Percentiles rank a stretch among this genome's conserved stretches.
phyloP scores from a whole-genome alignment of 2,797 vertebrate species.

The Pteropus rufus region DNA sequence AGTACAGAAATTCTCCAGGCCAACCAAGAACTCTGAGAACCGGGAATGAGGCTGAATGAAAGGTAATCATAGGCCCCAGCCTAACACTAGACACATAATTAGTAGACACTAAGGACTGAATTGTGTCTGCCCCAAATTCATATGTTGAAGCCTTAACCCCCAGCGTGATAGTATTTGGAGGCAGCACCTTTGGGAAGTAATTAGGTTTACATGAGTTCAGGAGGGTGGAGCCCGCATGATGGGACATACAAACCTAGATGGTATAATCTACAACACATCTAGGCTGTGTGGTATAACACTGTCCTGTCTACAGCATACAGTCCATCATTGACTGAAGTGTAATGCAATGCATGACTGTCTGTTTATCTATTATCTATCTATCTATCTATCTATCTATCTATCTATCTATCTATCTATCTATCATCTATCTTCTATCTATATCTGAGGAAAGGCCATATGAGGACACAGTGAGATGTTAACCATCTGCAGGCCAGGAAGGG shows the following conservation, averaged over 20 bases:
- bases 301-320: not conserved
- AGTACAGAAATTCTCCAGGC: not conserved
- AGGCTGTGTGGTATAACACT: not conserved
- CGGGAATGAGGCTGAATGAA: not conserved
- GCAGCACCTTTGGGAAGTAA: not conserved
- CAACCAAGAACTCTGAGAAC: not conserved
- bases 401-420: not conserved
- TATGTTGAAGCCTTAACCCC: not conserved
- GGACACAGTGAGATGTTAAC: not conserved
- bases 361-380: not conserved
- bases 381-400: not conserved
- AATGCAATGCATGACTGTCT: not conserved
- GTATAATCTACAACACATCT: not conserved
- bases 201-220: not conserved
- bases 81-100: not conserved
- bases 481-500: not conserved
- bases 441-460: not conserved
- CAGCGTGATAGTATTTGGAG: not conserved
- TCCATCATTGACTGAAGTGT: not conserved
- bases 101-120: not conserved
- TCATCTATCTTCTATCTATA: not conserved
- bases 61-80: not conserved
- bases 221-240: not conserved
- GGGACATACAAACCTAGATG: not conserved
- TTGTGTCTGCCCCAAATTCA: not conserved